A percentile compares a stretch with the other conserved stretches of the same genome.
These are phyloP conservation scores for Orientallactaga sibirica DNA, from an alignment of 2,797 vertebrate species.

Conservation along the genomic window DNA sequence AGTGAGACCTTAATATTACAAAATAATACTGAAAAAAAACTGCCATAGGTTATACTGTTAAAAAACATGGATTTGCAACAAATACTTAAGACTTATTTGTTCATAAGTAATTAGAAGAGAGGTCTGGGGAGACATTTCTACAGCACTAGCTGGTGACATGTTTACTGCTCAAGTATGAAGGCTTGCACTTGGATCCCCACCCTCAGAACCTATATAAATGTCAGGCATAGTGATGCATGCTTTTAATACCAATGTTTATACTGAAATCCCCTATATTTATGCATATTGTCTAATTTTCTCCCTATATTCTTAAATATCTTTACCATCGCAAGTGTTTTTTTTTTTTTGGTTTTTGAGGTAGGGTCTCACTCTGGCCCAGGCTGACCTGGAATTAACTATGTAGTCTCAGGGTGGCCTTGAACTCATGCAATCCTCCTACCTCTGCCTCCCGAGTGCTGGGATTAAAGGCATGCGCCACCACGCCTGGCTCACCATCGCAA, in stretches of 20 bases:
- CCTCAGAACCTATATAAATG: neutral
- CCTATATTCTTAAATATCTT: constrained; percentile 21
- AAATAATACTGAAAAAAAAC: neutral
- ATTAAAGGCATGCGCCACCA: too few species aligned
- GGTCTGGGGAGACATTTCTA: too few species aligned
- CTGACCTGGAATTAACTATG: too few species aligned
- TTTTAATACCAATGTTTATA: neutral
- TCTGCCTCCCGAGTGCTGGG: too few species aligned
- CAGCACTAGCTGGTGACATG: neutral
- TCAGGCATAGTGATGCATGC: neutral
- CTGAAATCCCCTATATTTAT: constrained; percentile 2
- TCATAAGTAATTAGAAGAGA: neutral
- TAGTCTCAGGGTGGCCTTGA: too few species aligned
- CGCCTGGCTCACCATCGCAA: too few species aligned
- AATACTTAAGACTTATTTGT: constrained; percentile 23
- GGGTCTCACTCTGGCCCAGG: too few species aligned
- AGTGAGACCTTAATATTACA: neutral
- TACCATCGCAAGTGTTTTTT: neutral
- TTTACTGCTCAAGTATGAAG: neutral
- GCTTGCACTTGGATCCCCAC: neutral
- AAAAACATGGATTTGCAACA: neutral
- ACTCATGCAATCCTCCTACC: too few species aligned
- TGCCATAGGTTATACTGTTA: neutral
- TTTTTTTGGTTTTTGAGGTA: too few species aligned
- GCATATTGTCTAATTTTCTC: neutral